These are phyloP conservation scores for Heteronetta atricapilla DNA, from an alignment of 2,113 vertebrate species.

Conservation along the genomic window DNA sequence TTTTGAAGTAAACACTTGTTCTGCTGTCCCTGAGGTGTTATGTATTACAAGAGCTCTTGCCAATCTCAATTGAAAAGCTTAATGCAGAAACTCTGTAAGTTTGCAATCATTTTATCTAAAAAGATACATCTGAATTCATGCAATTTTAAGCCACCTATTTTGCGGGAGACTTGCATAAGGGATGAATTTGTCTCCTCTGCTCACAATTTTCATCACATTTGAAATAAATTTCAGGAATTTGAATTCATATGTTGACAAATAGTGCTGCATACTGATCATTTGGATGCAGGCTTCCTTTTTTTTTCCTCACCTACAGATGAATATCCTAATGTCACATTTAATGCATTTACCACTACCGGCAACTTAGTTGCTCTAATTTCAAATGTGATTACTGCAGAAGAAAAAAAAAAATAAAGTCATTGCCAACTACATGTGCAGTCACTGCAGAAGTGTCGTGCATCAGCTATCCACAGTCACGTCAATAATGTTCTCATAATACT, in stretches of 20 bases:
- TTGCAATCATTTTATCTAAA: conserved; percentile 1
- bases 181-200: neutral
- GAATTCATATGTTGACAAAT: neutral
- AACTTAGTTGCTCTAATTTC: conserved; percentile 15
- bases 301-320: neutral
- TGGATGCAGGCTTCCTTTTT: neutral
- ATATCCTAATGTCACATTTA: neutral
- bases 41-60: neutral
- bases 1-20: neutral
- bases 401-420: neutral
- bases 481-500: neutral
- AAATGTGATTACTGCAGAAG: conserved; percentile 21
- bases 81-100: neutral
- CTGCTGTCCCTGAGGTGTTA: neutral
- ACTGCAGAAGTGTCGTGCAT: neutral
- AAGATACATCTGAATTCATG: neutral
- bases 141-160: neutral
- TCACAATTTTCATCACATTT: neutral
- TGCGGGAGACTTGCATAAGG: neutral
- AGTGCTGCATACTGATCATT: neutral
- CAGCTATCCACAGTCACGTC: neutral
- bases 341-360: neutral
- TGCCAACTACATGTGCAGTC: neutral
- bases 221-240: neutral
- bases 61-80: neutral